Evolutionary conservation across 92 coral and sea anemone species (phyloP), one percentile per base, ranked within the genome.

Genomic region (Zoanthus solanderi): DNA sequence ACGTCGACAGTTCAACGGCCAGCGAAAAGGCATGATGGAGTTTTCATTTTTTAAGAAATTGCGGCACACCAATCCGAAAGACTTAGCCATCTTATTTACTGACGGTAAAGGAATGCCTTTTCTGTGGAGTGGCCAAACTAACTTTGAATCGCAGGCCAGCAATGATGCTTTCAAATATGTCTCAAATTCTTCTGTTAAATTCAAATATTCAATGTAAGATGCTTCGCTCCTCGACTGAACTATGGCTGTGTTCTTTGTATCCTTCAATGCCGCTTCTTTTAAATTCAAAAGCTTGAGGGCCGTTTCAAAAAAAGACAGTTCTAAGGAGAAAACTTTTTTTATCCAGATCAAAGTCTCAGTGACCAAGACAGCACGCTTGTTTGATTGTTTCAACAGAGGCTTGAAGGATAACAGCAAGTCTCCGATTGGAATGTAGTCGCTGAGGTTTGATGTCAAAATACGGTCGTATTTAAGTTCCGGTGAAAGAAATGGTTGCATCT

Each of bases 141-240:
- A 5, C 1, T 86, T 84, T 5, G 61, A 37, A 17, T 78, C 77
- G 75, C 72, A 72, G 1, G 67, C 67, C 58, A 92, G 71, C 72
- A 94, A 52, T 4, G 89, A 75, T 16, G 98, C 98, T 18, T 94
- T 90, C 3, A 90, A 78, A 78, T 90, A 94, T 11, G 68, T 75
- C 29, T 79, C 56, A 71, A 94, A 92, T 56, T 90, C 91, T 17
- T 32, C 73, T 45, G 87, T 86, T 68, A 84, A 48, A 30, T 93
- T 92, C 15, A 16, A 31, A 73, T 94, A 94, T 45, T 94, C 98
- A 11, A 58, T 69, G 75, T 88, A 75, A 23, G 45, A 83, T 18
- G 69, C 54, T 6, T 8, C 30, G 16, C 89, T 78, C 47, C 6
- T 37, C 30, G 92, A 79, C 48, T 37, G 18, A 12, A 92, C 92